phyloP scores from a whole-genome alignment of 2,113 vertebrate genomes.

The Gambusia affinis region DNA sequence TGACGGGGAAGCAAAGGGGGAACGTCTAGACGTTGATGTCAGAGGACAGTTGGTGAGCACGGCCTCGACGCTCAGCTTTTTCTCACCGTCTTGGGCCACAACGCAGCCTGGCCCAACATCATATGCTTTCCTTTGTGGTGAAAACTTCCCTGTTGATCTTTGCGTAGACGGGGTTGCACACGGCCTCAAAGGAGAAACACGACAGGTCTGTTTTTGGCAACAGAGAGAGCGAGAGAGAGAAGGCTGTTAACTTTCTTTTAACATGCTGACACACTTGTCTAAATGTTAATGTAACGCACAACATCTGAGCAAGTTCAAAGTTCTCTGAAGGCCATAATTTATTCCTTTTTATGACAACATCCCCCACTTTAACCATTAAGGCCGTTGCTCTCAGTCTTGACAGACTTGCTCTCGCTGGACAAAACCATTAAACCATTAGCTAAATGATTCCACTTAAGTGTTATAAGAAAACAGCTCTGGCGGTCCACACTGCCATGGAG shows the following conservation, averaged over 20 bases:
- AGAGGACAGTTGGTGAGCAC: not conserved
- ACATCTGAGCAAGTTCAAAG: conserved; percentile 38
- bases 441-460: conserved; percentile 72
- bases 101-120: not conserved
- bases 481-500: conserved; percentile 63
- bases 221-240: conserved; percentile 11
- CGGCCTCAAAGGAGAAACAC: conserved; percentile 60
- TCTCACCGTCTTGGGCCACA: conserved; percentile 22
- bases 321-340: conserved; percentile 42
- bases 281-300: conserved; percentile 29
- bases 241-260: not conserved
- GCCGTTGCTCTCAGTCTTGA: conserved; percentile 50
- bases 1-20: conserved; percentile 1
- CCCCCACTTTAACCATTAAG: conserved; percentile 58
- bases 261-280: conserved; percentile 18
- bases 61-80: conserved; percentile 4
- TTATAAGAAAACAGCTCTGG: conserved; percentile 61
- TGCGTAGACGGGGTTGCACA: conserved; percentile 26
- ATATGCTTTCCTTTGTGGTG: not conserved
- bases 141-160: conserved; percentile 21
- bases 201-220: conserved; percentile 27
- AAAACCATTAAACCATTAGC: conserved; percentile 65
- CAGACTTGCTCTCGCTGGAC: conserved; percentile 58
- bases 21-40: conserved; percentile 5
- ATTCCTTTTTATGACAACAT: conserved; percentile 31